Evolutionary conservation across 2,113 vertebrate genomes (phyloP), one percentile per base, ranked within the genome.

Genomic region (Mustela lutreola): DNA sequence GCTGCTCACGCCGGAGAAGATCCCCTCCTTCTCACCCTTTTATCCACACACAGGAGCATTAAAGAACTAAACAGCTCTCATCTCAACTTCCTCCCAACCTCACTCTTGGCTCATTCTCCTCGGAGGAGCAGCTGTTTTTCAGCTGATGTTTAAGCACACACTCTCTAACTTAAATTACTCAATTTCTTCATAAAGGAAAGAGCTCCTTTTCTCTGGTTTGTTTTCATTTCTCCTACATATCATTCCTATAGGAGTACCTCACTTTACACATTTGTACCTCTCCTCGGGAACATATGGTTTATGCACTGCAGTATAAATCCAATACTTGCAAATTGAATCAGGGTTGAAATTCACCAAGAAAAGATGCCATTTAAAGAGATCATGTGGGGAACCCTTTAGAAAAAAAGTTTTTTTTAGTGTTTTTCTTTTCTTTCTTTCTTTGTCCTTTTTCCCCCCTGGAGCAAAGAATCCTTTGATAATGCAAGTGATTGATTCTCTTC

Each of bases 1-100:
- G 82, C 97, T 97, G 96, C 1, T 80, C 4, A 1, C 98, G 98
- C 98, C 98, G 99, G 97, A 98, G 98, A 99, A 98, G 98, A 98
- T 98, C 97, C 97, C 98, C 98, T 98, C 97, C 98, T 98, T 99
- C 98, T 98, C 97, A 97, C 97, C 96, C 98, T 98, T 99, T 99
- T 98, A 99, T 98, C 98, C 98, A 98, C 98, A 98, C 98, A 99
- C 98, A 99, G 99, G 98, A 99, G 98, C 98, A 98, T 98, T 98
- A 98, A 98, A 95, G 98, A 98, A 97, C 98, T 98, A 99, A 99
- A 98, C 97, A 98, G 97, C 98, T 99, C 98, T 98, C 97, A 98
- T 98, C 98, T 99, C 98, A 96, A 98, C 98, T 99, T 99, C 98
- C 98, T 98, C 97, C 97, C 97, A 98, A 95, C 96, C 97, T 97